Percentiles rank a stretch among this genome's conserved stretches.
Evolutionary conservation across 2,797 vertebrate species (phyloP).

Genomic region (Catharus ustulatus): DNA sequence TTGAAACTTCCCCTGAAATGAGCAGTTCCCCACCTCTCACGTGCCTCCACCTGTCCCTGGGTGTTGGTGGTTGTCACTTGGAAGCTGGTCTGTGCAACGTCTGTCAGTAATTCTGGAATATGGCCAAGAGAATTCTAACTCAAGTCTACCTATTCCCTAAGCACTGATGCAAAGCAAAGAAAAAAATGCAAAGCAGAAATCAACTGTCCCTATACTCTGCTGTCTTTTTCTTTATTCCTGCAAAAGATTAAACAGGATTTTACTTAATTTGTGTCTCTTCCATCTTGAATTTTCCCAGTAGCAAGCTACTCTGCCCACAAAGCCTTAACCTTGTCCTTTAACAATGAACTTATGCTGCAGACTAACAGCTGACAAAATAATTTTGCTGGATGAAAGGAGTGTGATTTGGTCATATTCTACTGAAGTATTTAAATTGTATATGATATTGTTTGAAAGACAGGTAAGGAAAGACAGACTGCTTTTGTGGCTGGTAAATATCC

Average conservation of each 20-base stretch:
- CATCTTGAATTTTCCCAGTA: background rate
- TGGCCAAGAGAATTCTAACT: background rate
- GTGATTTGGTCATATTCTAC: background rate
- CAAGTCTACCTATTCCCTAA: background rate
- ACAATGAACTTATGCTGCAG: background rate
- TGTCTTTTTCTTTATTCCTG: background rate
- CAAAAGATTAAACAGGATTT: background rate
- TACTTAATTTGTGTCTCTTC: background rate
- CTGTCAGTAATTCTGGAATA: background rate
- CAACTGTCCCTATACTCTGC: background rate
- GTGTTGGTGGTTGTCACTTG: background rate
- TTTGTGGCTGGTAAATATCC: slow-evolving; percentile 48
- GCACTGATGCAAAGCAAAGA: background rate
- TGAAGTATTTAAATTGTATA: background rate
- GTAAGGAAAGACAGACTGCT: background rate
- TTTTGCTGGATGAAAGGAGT: background rate
- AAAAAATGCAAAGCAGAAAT: background rate
- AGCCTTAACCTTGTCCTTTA: background rate
- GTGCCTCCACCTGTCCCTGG: background rate
- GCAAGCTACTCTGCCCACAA: background rate
- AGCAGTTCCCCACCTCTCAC: background rate
- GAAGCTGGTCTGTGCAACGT: background rate
- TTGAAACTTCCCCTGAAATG: background rate
- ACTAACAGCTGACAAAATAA: background rate
- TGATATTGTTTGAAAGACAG: background rate